These are phyloP conservation scores for Miopithecus talapoin DNA, from an alignment of 2,797 vertebrate genomes.

Conservation along the genomic window DNA sequence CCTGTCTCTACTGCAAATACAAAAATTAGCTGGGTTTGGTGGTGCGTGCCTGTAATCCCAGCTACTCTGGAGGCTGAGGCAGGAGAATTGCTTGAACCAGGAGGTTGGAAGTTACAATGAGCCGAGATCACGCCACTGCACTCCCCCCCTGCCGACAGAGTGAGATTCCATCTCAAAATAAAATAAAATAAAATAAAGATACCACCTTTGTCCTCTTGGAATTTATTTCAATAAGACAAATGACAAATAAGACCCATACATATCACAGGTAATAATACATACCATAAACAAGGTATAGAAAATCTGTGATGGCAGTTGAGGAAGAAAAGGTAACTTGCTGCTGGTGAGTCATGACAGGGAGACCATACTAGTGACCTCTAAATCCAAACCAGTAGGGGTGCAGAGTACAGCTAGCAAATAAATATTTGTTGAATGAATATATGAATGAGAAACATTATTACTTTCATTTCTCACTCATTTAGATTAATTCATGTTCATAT, in stretches of 20 bases:
- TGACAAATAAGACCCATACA: not conserved
- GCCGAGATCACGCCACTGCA: too few species aligned
- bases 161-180: too few species aligned
- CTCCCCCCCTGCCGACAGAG: too few species aligned
- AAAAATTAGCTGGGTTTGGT: too few species aligned
- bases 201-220: not conserved
- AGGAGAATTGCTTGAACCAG: too few species aligned
- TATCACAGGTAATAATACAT: not conserved
- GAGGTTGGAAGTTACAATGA: too few species aligned
- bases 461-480: not conserved
- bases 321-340: not conserved
- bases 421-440: conserved; percentile 1
- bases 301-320: not conserved
- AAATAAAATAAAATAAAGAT: not conserved
- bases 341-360: not conserved
- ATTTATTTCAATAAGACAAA: not conserved
- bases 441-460: not conserved
- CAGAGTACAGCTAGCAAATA: not conserved
- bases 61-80: too few species aligned
- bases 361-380: not conserved
- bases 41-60: too few species aligned
- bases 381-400: not conserved
- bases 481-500: not conserved
- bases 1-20: too few species aligned
- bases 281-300: not conserved